phyloP scores from a whole-genome alignment of 2,797 vertebrate genomes.

The Arnoldichthys spilopterus region DNA sequence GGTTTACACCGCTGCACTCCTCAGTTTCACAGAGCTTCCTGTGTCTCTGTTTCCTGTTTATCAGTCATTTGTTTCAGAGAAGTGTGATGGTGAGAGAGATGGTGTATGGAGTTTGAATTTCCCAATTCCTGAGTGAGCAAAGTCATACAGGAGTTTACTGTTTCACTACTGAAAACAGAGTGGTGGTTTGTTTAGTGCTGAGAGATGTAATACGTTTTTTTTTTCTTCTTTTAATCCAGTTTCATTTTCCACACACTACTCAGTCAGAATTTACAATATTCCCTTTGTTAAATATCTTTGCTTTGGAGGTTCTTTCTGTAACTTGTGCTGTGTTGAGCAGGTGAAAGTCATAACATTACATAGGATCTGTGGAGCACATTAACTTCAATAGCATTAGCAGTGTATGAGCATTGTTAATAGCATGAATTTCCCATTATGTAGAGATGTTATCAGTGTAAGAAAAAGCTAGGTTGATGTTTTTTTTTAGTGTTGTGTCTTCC shows the following conservation, averaged over 20 bases:
- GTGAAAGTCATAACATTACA: neutral
- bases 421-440: neutral
- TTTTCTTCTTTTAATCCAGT: neutral
- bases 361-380: neutral
- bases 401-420: neutral
- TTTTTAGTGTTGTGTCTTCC: neutral
- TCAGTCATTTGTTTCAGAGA: constrained; percentile 79
- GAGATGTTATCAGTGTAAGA: neutral
- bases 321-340: neutral
- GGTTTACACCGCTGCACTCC: constrained; percentile 71
- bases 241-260: neutral
- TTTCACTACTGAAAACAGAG: constrained; percentile 32
- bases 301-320: neutral
- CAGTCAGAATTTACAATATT: neutral
- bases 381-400: too few species aligned
- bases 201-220: neutral
- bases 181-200: constrained; percentile 6
- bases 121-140: constrained; percentile 58
- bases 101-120: constrained; percentile 64
- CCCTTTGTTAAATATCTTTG: neutral
- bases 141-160: constrained; percentile 35
- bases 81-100: constrained; percentile 73
- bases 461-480: neutral
- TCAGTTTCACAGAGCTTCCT: constrained; percentile 81
- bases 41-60: constrained; percentile 87